Conservation (phyloP, 2,113 vertebrate genomes). For the Hiodon alosoides region DNA sequence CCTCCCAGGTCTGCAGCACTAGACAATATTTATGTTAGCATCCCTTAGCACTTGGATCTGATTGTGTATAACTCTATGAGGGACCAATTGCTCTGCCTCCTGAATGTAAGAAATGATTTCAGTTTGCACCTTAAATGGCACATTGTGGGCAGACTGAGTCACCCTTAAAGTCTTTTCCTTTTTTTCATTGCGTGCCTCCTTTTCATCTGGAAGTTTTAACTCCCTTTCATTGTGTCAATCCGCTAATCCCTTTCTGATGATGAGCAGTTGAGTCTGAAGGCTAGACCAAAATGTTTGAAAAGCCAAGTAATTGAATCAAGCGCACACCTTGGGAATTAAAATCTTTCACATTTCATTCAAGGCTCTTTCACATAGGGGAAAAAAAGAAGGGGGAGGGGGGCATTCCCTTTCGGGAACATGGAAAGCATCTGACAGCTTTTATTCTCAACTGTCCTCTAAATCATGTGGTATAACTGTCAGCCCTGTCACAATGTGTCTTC, state of each 20-base stretch:
- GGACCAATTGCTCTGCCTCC: neutral
- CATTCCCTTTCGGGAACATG: conserved; percentile 22
- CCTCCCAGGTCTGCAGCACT: too few relatives aligned
- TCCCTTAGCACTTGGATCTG: neutral
- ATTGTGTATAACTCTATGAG: too few relatives aligned
- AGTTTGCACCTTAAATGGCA: neutral
- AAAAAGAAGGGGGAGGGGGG: neutral
- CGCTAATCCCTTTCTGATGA: neutral
- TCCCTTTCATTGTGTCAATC: neutral
- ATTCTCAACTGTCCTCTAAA: conserved; percentile 25
- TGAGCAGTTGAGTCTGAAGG: neutral
- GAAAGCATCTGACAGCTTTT: conserved; percentile 33
- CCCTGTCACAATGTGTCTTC: conserved; percentile 23
- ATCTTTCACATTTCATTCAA: conserved; percentile 36
- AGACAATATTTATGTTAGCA: neutral
- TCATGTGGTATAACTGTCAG: conserved; percentile 32
- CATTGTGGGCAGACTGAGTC: neutral
- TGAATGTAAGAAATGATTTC: neutral
- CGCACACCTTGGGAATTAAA: conserved; percentile 12
- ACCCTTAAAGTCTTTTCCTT: neutral
- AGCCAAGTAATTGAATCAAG: conserved; percentile 27
- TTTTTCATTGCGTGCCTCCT: too few relatives aligned
- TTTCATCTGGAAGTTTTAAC: neutral
- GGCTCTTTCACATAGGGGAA: conserved; percentile 23
- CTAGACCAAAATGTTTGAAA: neutral